Percentiles rank a stretch among this genome's conserved stretches.
These are phyloP conservation scores for Phaonia tiefii DNA, from an alignment of 2,888 invertebrate species.

Conservation along the genomic window DNA sequence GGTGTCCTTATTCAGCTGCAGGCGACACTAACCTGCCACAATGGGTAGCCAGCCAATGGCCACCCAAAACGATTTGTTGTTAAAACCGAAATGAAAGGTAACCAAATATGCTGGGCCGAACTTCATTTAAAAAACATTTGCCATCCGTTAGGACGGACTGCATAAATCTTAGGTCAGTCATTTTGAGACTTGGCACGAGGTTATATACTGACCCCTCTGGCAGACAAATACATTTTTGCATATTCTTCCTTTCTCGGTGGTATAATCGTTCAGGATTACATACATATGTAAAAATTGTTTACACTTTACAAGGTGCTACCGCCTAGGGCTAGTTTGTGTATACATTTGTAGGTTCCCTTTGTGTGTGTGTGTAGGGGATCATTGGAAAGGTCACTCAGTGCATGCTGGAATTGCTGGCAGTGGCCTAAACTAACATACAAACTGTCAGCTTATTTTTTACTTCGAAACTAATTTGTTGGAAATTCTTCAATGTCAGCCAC, in stretches of 20 bases:
- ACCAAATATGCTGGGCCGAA: constrained; percentile 41
- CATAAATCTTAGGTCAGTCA: background rate
- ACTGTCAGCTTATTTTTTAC: constrained; percentile 5
- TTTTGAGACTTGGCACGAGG: too few relatives aligned
- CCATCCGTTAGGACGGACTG: background rate
- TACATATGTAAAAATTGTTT: too few relatives aligned
- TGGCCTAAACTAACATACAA: constrained; percentile 41
- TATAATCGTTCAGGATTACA: too few relatives aligned
- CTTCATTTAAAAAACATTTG: constrained; percentile 52
- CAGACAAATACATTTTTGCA: background rate
- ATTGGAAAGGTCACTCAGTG: background rate
- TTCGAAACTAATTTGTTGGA: constrained; percentile 37
- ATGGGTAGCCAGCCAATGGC: too few relatives aligned
- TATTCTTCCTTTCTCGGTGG: constrained; percentile 8
- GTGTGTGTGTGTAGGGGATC: background rate
- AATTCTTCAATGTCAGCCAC: constrained; percentile 42
- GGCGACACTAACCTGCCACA: constrained; percentile 30
- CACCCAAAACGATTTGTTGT: constrained; percentile 8
- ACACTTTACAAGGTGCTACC: too few relatives aligned
- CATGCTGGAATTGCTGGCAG: too few relatives aligned
- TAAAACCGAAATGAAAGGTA: background rate
- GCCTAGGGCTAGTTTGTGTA: background rate
- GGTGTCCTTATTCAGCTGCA: background rate
- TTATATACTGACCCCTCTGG: too few relatives aligned
- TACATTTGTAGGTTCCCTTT: background rate